A percentile compares a stretch with the other conserved stretches of the same genome.
Evolutionary conservation across 2,888 invertebrate species (phyloP).

Genomic region (Leucophenga maculata): DNA sequence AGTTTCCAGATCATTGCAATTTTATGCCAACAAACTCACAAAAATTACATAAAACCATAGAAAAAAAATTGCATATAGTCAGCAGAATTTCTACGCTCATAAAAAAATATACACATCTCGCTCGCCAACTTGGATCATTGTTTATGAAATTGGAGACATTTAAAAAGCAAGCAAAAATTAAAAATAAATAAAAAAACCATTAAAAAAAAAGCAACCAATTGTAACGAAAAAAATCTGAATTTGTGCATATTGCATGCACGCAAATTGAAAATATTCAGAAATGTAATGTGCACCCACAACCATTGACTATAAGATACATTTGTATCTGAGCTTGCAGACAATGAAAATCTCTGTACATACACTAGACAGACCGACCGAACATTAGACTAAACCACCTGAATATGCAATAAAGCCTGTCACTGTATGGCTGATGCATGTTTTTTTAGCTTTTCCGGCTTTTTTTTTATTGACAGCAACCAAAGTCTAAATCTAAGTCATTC

Average conservation of each 20-base stretch:
- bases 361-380: background rate
- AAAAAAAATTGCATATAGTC: too few relatives aligned
- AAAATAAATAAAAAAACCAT: conserved; percentile 3
- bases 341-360: background rate
- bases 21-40: background rate
- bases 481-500: conserved; percentile 2
- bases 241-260: too few relatives aligned
- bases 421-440: conserved; percentile 3
- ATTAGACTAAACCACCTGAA: conserved; percentile 8
- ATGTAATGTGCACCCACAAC: background rate
- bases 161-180: background rate
- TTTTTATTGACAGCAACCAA: background rate
- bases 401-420: background rate
- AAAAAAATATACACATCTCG: too few relatives aligned
- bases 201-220: conserved; percentile 4
- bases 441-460: background rate
- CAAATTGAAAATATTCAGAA: background rate
- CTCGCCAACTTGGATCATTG: conserved; percentile 17
- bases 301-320: background rate
- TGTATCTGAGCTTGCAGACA: background rate
- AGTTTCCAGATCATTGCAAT: background rate
- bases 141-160: conserved; percentile 8
- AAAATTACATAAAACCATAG: too few relatives aligned
- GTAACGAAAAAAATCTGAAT: background rate
- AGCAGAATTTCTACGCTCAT: too few relatives aligned